Conservation (phyloP, 2,888 invertebrate genomes). For the Macrophya annulata region DNA sequence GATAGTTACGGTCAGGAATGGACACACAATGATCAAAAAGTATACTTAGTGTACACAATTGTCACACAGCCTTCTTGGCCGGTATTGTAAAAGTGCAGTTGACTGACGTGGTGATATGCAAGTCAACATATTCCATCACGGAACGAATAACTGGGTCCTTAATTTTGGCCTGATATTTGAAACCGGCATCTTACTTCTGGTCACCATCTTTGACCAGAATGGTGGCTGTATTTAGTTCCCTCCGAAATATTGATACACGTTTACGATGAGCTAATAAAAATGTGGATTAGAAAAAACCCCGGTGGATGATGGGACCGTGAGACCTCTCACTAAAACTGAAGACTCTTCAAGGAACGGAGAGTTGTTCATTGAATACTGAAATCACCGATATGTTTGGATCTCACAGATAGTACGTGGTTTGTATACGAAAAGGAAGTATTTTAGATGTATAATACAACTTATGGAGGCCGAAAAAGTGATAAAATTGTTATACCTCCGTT, state of each 20-base stretch:
- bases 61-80: constrained; percentile 91
- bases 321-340: constrained; percentile 85
- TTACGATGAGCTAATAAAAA: constrained; percentile 88
- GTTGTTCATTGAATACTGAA: constrained; percentile 9
- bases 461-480: not conserved
- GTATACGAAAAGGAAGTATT: not conserved
- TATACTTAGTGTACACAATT: constrained; percentile 83
- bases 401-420: not conserved
- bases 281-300: constrained; percentile 85
- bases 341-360: not conserved
- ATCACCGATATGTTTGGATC: not conserved
- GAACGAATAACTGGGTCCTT: constrained; percentile 87
- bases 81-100: constrained; percentile 90
- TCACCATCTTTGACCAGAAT: constrained; percentile 81
- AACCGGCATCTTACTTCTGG: constrained; percentile 78
- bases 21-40: constrained; percentile 71
- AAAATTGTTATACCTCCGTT: not conserved
- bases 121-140: constrained; percentile 86
- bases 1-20: constrained; percentile 91
- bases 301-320: constrained; percentile 88
- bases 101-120: constrained; percentile 90
- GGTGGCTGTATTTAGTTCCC: constrained; percentile 87
- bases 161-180: constrained; percentile 84
- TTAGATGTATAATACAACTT: not conserved
- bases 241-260: constrained; percentile 88